Conservation (phyloP, 2,113 vertebrate species). For the Perccottus glenii region DNA sequence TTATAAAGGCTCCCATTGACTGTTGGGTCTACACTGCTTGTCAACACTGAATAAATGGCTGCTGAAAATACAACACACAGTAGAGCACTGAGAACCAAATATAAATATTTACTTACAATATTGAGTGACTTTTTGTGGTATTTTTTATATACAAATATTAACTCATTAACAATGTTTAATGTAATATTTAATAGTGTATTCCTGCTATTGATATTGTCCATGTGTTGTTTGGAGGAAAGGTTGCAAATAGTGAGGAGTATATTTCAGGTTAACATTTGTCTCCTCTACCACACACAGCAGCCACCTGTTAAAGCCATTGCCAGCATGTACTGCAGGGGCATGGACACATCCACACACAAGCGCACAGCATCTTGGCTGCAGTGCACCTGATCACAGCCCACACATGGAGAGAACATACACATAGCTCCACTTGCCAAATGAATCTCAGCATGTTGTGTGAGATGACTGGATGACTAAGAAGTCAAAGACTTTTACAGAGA, state of each 20-base stretch:
- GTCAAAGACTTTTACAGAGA: constrained; percentile 37
- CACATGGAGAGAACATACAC: constrained; percentile 62
- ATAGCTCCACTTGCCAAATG: constrained; percentile 40
- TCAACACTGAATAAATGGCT: no score
- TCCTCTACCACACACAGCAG: constrained; percentile 7
- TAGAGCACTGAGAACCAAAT: no score
- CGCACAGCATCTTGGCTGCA: constrained; percentile 37
- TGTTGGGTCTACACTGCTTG: no score
- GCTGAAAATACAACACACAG: no score
- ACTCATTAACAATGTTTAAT: no score
- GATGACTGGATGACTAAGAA: constrained; percentile 33
- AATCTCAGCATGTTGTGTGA: constrained; percentile 44
- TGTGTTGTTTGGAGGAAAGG: neutral
- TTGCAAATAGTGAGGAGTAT: neutral
- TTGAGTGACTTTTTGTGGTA: no score
- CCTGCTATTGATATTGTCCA: no score
- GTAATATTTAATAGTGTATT: no score
- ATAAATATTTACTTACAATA: no score
- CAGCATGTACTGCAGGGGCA: constrained; percentile 25
- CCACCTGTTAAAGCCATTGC: constrained; percentile 40
- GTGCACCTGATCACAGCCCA: constrained; percentile 61
- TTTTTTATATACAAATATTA: no score
- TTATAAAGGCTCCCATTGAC: no score
- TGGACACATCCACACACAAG: constrained; percentile 20
- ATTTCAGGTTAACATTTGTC: constrained; percentile 34